Evolutionary conservation across 2,888 invertebrate genomes (phyloP).

Genomic region (Barypeithes pellucidus): DNA sequence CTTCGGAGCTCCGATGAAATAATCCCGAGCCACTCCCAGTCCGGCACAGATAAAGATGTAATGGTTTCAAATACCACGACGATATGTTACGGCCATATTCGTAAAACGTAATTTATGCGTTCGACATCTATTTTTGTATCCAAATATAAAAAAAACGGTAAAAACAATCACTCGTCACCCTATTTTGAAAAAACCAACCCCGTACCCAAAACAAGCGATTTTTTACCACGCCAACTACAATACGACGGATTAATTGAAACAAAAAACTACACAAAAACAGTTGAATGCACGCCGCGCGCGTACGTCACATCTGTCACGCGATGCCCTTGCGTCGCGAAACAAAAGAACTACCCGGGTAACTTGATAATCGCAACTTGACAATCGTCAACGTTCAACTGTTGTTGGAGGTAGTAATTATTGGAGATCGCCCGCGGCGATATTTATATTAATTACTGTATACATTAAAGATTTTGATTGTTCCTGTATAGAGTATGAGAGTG

Average conservation of each 20-base stretch:
- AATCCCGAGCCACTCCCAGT: constrained; percentile 69
- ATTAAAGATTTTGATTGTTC: constrained; percentile 50
- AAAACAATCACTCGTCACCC: background rate
- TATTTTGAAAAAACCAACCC: constrained; percentile 3
- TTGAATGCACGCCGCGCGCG: constrained; percentile 37
- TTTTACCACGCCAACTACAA: constrained; percentile 34
- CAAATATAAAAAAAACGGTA: background rate
- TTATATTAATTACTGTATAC: constrained; percentile 52
- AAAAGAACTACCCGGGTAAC: constrained; percentile 41
- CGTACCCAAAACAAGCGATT: constrained; percentile 34
- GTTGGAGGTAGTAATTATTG: constrained; percentile 49
- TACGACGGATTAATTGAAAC: constrained; percentile 40
- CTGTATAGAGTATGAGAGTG: constrained; percentile 24
- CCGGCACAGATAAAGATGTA: constrained; percentile 69
- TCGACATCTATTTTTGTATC: background rate
- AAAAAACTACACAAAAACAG: constrained; percentile 49
- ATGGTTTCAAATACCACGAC: constrained; percentile 67
- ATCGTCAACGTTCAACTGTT: constrained; percentile 42
- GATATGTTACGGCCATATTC: constrained; percentile 62
- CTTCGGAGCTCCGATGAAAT: constrained; percentile 69
- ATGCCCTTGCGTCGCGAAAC: constrained; percentile 36
- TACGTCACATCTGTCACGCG: constrained; percentile 53
- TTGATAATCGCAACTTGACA: constrained; percentile 49
- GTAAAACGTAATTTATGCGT: constrained; percentile 62
- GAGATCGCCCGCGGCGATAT: constrained; percentile 50